Conservation (phyloP, 35 echinoderm and acorn worm genomes). For the Acanthaster planci region DNA sequence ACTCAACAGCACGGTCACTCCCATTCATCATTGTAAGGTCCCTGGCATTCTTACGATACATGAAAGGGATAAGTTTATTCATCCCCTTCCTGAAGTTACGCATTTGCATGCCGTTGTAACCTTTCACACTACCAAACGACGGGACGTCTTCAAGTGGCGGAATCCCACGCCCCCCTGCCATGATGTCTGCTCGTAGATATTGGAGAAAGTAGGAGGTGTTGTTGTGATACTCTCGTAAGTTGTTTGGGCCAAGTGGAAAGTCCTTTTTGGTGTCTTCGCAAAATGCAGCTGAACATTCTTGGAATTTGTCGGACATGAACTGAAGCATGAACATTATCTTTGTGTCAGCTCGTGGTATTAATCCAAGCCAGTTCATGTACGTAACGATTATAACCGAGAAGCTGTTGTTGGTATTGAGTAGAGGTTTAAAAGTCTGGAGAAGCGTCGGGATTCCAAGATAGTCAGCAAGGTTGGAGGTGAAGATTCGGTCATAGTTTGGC, state of each 20-base stretch:
- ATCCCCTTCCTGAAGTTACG: slow-evolving; percentile 48
- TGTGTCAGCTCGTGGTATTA: neutral
- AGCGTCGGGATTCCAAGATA: neutral
- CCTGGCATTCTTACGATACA: slow-evolving; percentile 21
- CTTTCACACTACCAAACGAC: neutral
- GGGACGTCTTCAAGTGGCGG: slow-evolving; percentile 7
- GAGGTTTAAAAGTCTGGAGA: neutral
- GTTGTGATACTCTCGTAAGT: slow-evolving; percentile 43
- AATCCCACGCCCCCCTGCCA: neutral
- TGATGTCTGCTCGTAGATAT: slow-evolving; percentile 16
- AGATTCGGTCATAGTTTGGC: slow-evolving; percentile 24
- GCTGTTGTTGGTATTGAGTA: slow-evolving; percentile 7
- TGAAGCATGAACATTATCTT: too few species aligned
- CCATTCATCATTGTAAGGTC: slow-evolving; percentile 21
- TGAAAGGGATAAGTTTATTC: slow-evolving; percentile 15
- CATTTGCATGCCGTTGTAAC: slow-evolving; percentile 18
- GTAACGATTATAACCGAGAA: neutral
- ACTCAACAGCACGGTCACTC: slow-evolving; percentile 30
- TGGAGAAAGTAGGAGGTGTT: slow-evolving; percentile 26
- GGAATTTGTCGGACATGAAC: neutral
- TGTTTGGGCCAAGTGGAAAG: neutral
- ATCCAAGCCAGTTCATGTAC: neutral
- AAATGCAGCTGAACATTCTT: neutral
- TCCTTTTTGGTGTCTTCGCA: neutral
- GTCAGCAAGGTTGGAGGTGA: slow-evolving; percentile 29